These are phyloP conservation scores for Phocides pigmalion DNA, from an alignment of 1,140 invertebrate species.

Conservation along the genomic window DNA sequence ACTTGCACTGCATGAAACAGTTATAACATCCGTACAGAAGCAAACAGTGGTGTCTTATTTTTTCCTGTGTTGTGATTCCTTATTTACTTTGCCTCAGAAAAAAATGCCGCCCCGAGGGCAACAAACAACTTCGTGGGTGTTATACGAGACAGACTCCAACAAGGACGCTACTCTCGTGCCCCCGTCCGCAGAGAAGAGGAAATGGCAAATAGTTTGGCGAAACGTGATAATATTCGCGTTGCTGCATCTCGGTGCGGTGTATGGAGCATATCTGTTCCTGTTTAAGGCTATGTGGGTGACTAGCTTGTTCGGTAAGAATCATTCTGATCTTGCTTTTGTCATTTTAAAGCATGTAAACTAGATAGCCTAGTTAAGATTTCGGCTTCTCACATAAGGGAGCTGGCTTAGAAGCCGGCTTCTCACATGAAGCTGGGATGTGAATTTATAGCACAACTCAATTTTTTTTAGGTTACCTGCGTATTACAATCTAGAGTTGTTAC, in stretches of 20 bases:
- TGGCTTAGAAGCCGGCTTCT: too few species aligned
- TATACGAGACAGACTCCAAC: conserved; percentile 55
- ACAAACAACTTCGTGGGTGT: conserved; percentile 55
- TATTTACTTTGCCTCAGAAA: conserved; percentile 38
- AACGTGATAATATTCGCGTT: conserved; percentile 89
- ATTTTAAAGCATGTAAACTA: too few species aligned
- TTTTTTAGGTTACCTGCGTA: too few species aligned
- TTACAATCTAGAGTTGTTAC: too few species aligned
- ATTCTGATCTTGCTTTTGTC: too few species aligned
- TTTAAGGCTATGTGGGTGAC: conserved; percentile 87
- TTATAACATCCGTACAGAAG: neutral
- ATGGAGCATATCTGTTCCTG: conserved; percentile 88
- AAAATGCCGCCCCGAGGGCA: conserved; percentile 70
- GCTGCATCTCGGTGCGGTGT: conserved; percentile 89
- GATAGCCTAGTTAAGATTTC: too few species aligned
- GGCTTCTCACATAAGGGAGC: too few species aligned
- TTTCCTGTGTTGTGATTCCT: neutral
- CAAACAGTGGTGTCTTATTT: neutral
- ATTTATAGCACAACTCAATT: too few species aligned
- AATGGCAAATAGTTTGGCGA: conserved; percentile 89
- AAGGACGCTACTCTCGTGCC: conserved; percentile 47
- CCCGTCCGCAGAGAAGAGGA: conserved; percentile 69
- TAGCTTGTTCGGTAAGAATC: conserved; percentile 86
- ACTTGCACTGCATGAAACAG: neutral
- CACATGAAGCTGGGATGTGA: too few species aligned